phyloP scores from a whole-genome alignment of 92 coral and sea anemone genomes.

The Palythoa grandis region DNA sequence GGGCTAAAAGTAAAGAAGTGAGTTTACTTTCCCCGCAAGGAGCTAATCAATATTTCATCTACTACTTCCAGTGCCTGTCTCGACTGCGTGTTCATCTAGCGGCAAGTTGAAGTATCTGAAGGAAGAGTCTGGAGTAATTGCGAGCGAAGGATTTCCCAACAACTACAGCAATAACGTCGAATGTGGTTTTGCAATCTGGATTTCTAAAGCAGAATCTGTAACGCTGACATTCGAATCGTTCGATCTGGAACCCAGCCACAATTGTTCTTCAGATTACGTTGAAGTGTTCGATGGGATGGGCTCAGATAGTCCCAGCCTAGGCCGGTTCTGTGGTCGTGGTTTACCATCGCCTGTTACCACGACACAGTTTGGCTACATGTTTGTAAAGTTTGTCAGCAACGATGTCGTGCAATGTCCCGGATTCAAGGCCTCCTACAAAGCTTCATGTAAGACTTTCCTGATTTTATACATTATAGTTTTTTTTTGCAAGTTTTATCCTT shows the following conservation, averaged over 20 bases:
- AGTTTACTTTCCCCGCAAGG: neutral
- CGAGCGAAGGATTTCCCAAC: slow-evolving; percentile 45
- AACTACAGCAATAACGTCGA: slow-evolving; percentile 31
- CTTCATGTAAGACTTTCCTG: neutral
- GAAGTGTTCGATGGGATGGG: slow-evolving; percentile 34
- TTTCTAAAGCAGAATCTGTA: neutral
- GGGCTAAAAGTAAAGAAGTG: too few species aligned
- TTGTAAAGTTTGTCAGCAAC: slow-evolving; percentile 34
- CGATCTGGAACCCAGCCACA: slow-evolving; percentile 28
- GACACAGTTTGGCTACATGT: neutral
- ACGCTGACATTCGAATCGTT: slow-evolving; percentile 19
- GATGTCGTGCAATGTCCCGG: slow-evolving; percentile 4
- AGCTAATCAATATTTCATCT: neutral
- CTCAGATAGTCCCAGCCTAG: slow-evolving; percentile 15
- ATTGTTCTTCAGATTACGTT: slow-evolving; percentile 38
- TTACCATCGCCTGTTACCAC: slow-evolving; percentile 27
- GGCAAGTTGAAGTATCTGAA: slow-evolving; percentile 8
- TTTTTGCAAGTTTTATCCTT: neutral
- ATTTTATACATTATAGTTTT: neutral
- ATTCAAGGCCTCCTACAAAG: slow-evolving; percentile 33
- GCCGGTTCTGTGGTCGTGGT: slow-evolving; percentile 13
- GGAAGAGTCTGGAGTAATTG: slow-evolving; percentile 19
- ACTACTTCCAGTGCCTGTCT: slow-evolving; percentile 2
- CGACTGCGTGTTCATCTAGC: slow-evolving; percentile 10
- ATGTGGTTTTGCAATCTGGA: slow-evolving; percentile 20